Percentiles rank a stretch among this genome's conserved stretches.
Evolutionary conservation across 2,797 vertebrate species (phyloP).

Genomic region (Naso thynnoides): DNA sequence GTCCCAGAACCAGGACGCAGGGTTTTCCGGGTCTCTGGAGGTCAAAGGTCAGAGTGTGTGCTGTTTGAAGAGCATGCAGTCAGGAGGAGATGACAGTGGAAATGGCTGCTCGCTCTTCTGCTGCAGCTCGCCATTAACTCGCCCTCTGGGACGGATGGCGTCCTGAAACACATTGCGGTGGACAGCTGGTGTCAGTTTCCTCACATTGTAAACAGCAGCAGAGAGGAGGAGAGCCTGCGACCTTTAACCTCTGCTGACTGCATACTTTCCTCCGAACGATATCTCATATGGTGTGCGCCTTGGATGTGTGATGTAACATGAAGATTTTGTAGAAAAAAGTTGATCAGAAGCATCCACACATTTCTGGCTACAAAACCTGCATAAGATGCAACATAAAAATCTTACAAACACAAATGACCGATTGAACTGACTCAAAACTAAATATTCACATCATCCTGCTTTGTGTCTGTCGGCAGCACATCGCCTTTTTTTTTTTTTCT

Average conservation of each 20-base stretch:
- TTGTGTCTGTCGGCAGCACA: no score
- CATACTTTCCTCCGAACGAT: not conserved
- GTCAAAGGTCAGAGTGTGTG: conserved; percentile 40
- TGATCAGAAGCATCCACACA: not conserved
- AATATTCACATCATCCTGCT: not conserved
- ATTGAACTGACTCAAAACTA: not conserved
- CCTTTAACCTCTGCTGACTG: conserved; percentile 38
- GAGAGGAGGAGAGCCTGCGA: conserved; percentile 2
- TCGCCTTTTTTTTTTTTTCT: no score
- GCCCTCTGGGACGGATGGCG: conserved; percentile 8
- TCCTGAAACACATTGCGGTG: conserved; percentile 11
- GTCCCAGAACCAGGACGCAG: conserved; percentile 10
- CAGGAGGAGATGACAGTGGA: conserved; percentile 7
- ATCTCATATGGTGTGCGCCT: not conserved
- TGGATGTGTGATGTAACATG: not conserved
- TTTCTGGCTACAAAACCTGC: not conserved
- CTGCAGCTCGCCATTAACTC: conserved; percentile 13
- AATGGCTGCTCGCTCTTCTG: not conserved
- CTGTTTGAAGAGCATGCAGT: conserved; percentile 38
- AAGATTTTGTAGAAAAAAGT: not conserved
- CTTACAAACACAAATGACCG: not conserved
- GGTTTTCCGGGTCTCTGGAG: not conserved
- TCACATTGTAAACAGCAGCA: conserved; percentile 51
- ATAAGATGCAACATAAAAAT: not conserved
- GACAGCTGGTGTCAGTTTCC: conserved; percentile 38